phyloP scores from a whole-genome alignment of 2,113 vertebrate genomes.

The Semicossyphus pulcher region DNA sequence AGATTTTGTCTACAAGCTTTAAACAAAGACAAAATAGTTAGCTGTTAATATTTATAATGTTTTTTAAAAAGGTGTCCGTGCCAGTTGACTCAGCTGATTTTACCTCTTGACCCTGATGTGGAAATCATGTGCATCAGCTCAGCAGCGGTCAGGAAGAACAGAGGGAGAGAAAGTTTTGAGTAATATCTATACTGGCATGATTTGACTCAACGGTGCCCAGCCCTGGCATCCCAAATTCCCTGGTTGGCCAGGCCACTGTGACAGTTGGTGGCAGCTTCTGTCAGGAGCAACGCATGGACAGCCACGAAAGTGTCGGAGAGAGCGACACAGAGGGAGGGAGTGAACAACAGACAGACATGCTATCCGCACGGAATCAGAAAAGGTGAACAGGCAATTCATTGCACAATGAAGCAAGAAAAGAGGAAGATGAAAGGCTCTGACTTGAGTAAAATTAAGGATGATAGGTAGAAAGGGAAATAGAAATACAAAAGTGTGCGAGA shows the following conservation, averaged over 20 bases:
- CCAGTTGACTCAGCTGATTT: not conserved
- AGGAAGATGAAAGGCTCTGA: constrained; percentile 61
- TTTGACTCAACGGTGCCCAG: constrained; percentile 22
- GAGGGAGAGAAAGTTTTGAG: constrained; percentile 31
- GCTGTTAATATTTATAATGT: no score
- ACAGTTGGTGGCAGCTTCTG: constrained; percentile 70
- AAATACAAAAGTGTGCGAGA: constrained; percentile 56
- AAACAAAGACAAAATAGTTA: no score
- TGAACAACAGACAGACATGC: constrained; percentile 48
- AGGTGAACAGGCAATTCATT: constrained; percentile 60
- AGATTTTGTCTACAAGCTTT: no score
- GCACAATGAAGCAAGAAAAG: constrained; percentile 60
- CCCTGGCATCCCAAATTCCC: constrained; percentile 30
- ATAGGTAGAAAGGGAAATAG: constrained; percentile 56
- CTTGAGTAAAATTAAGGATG: constrained; percentile 66
- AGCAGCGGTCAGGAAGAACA: not conserved
- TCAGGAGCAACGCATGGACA: constrained; percentile 30
- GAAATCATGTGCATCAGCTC: not conserved
- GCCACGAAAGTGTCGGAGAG: constrained; percentile 37
- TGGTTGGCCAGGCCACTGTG: constrained; percentile 28
- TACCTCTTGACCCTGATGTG: not conserved
- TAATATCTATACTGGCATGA: constrained; percentile 42
- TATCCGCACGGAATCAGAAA: constrained; percentile 47
- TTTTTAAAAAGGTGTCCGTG: not conserved
- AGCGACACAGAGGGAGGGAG: not conserved